These are phyloP conservation scores for Takifugu flavidus DNA, from an alignment of 2,113 vertebrate species.

Conservation along the genomic window DNA sequence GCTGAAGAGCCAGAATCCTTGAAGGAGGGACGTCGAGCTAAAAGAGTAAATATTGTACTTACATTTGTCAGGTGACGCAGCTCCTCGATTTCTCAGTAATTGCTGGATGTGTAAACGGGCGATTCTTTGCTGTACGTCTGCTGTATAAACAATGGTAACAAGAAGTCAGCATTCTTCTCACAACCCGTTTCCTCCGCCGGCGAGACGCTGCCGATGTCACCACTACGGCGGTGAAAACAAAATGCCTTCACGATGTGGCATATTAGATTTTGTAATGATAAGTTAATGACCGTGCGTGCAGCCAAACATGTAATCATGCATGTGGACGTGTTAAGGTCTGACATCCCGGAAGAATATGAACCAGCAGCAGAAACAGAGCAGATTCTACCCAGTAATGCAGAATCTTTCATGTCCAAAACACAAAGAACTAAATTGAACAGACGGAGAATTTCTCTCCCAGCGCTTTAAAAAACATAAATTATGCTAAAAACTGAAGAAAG, in stretches of 20 bases:
- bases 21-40: neutral
- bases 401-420: neutral
- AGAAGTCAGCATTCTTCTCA: neutral
- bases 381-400: neutral
- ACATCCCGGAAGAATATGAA: neutral
- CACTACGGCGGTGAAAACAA: neutral
- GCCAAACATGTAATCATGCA: neutral
- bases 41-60: neutral
- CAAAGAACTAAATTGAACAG: neutral
- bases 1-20: neutral
- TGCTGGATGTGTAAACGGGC: slow-evolving; percentile 1
- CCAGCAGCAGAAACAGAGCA: neutral
- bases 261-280: too few species aligned
- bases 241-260: neutral
- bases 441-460: too few species aligned
- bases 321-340: neutral
- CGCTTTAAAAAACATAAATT: too few species aligned
- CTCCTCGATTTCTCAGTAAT: neutral
- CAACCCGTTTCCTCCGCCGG: neutral
- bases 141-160: neutral
- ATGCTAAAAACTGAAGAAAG: too few species aligned
- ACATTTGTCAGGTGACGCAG: neutral
- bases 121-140: neutral
- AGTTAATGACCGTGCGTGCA: neutral
- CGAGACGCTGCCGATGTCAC: neutral